These are phyloP conservation scores for Acanthosoma haemorrhoidale DNA, from an alignment of 2,888 invertebrate species.

Conservation along the genomic window DNA sequence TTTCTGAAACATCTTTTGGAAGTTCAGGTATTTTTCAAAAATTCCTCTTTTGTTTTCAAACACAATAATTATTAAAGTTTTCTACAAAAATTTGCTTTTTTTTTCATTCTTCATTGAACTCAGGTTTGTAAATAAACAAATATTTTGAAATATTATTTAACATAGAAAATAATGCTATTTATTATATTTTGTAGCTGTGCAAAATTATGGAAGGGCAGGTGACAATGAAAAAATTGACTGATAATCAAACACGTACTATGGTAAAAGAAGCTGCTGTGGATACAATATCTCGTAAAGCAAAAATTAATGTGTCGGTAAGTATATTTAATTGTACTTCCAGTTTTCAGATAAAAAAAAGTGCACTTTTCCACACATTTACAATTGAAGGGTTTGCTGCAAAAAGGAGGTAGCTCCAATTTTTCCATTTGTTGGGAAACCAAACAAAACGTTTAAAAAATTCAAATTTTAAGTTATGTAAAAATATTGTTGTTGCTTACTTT, in stretches of 20 bases:
- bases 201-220: constrained; percentile 72
- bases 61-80: neutral
- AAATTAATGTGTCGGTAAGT: constrained; percentile 62
- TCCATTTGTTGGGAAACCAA: no score
- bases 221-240: constrained; percentile 71
- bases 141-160: neutral
- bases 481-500: no score
- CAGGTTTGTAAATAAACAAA: neutral
- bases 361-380: no score
- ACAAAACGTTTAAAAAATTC: no score
- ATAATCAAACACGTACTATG: constrained; percentile 79
- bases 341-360: no score
- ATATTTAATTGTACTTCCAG: no score
- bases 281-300: constrained; percentile 67
- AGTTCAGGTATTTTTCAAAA: neutral
- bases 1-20: neutral
- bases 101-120: neutral
- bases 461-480: no score
- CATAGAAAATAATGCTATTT: neutral
- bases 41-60: neutral
- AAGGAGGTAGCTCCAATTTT: no score
- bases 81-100: neutral
- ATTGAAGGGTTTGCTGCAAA: no score
- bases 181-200: constrained; percentile 53
- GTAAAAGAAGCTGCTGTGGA: constrained; percentile 78